Evolutionary conservation across 2,113 vertebrate genomes (phyloP), one percentile per base, ranked within the genome.

Genomic region (Rhynchomys soricoides): DNA sequence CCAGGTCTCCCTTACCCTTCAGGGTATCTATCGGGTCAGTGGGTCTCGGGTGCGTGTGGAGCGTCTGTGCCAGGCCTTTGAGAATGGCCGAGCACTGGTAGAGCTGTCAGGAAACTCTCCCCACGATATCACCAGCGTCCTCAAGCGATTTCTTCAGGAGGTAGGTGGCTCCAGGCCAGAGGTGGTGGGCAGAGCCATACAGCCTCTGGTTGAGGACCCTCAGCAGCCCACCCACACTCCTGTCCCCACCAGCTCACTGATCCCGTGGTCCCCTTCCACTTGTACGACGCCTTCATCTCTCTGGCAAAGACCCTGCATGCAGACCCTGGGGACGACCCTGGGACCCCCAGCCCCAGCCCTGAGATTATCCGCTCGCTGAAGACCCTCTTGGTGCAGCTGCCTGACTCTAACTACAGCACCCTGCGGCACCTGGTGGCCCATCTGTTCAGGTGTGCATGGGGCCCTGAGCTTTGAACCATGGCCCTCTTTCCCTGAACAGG

Each of bases 111-210:
- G 99, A 50, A 98, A 98, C 91, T 99, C 99, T 0, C 99, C 99
- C 1, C 99, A 99, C 3, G 99, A 99, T 78, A 98, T 99, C 98
- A 99, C 99, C 0, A 99, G 99, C 0, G 98, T 99, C 79, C 99
- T 99, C 29, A 99, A 99, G 97, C 98, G 99, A 86, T 99, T 99
- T 98, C 99, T 99, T 79, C 99, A 99, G 96, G 99, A 99, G 98
- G 99, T 99, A 98, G 68, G 97, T 92, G 70, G 79, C 45, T 52
- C 45, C 3, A n/a, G 64, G 26, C 22, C 3, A 43, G 64, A 13
- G 40, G 1, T 21, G 1, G 57, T 7, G 1, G 17, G 37, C 7
- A 71, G 40, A 17, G 12, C 26, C 45, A 2, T 45, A 3, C 34
- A 50, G 50, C 81, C 37, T 91, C 19, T 43, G 62, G 48, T 52